Base-by-base conservation (phyloP, 2,113 vertebrate genomes). In the Anser cygnoides region DNA sequence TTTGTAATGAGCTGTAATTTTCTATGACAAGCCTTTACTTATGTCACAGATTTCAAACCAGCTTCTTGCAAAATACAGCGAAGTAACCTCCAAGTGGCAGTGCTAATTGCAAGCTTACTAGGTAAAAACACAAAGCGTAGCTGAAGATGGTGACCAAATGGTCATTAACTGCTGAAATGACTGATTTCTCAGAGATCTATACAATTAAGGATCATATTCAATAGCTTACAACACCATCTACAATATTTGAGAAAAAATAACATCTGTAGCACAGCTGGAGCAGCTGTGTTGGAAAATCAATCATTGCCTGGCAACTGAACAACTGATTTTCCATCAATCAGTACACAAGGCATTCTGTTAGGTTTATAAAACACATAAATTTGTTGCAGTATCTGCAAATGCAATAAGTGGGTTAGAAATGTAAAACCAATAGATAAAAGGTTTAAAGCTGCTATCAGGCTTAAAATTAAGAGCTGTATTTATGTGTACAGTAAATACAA, bases 181-280 rank as follows among this genome's bases (percentile, higher is more conserved):
- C 89, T 7, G 33, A 95, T 97, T 97, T 98, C 88, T 97, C 94
- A 94, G 96, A 87, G 91, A 96, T 96, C 83, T 91, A 92, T 93
- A 94, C 94, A 97, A 97, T 98, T 97, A 98, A 95, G 85, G 76
- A 94, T 94, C 68, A 49, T 83, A 96, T 97, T 97, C 96, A 77
- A 78, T 35, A 81, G 88, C 89, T 97, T 92, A 94, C 87, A 93
- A 21, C 92, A 94, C 95, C 82, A 92, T 93, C 95, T 94, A 92
- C 84, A 94, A 94, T 90, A 97, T 94, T 96, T 76, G 95, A 97
- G 97, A 97, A 93, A 97, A 84, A 92, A 96, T 70, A 92, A 95
- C 98, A 98, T 98, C 98, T 98, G 98, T 68, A 95, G 95, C 96
- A 97, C 98, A 98, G 98, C 98, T 98, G 98, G 97, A 98, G 95